phyloP scores from a whole-genome alignment of 1,140 invertebrate species.

The Lineus longissimus region DNA sequence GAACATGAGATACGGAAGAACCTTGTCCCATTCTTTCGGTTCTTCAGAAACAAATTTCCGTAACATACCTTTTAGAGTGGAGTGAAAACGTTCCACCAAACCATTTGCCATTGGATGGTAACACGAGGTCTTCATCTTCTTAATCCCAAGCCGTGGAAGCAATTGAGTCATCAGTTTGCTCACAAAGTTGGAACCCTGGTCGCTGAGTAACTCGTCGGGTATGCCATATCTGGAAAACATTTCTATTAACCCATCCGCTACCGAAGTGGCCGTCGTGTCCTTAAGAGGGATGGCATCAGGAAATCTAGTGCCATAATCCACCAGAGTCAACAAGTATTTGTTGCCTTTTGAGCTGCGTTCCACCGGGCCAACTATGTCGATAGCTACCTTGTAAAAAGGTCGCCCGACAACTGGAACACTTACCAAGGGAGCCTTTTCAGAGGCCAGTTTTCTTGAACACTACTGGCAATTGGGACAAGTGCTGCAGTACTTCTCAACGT shows the following conservation, averaged over 20 bases:
- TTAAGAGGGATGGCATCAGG: constrained; percentile 20
- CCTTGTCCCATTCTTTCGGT: no score
- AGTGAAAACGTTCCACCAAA: neutral
- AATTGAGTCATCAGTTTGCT: constrained; percentile 18
- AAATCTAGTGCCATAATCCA: constrained; percentile 21
- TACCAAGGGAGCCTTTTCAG: constrained; percentile 12
- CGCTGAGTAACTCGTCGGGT: constrained; percentile 11
- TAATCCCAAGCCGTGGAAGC: neutral
- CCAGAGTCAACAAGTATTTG: constrained; percentile 21
- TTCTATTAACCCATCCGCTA: constrained; percentile 14
- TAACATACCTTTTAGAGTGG: no score
- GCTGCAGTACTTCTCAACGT: constrained; percentile 12
- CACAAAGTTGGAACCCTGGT: constrained; percentile 24
- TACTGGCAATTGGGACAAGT: constrained; percentile 22
- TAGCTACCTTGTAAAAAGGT: constrained; percentile 18
- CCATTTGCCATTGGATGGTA: neutral
- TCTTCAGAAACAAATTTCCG: no score
- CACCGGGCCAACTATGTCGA: constrained; percentile 19
- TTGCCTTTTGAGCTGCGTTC: constrained; percentile 21
- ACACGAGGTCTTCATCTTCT: neutral
- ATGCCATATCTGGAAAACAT: constrained; percentile 19
- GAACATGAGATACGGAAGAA: no score
- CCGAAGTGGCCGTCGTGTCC: neutral
- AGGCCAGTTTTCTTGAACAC: constrained; percentile 16
- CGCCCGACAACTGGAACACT: constrained; percentile 17